A percentile compares a stretch with the other conserved stretches of the same genome.
Conservation (phyloP, 1,140 invertebrate genomes). For the Scaptomyza montana region DNA sequence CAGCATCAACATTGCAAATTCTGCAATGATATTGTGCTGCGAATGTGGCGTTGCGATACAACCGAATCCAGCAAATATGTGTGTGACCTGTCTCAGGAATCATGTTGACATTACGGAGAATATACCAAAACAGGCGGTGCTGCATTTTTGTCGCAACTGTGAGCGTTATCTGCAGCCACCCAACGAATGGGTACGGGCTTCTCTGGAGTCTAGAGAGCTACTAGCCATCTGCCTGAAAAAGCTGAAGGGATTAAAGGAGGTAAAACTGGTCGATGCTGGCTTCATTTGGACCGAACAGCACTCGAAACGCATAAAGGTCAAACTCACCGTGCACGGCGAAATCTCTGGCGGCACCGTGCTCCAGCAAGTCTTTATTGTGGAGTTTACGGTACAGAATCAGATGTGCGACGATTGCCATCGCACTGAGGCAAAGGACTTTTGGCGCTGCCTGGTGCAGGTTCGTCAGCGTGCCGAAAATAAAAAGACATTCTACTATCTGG, state of each 20-base stretch:
- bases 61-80: constrained; percentile 99
- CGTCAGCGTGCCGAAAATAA: constrained; percentile 95
- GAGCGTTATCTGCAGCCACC: constrained; percentile 98
- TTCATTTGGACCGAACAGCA: constrained; percentile 99
- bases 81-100: constrained; percentile 95
- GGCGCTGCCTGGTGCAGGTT: constrained; percentile 95
- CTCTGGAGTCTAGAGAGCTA: constrained; percentile 96
- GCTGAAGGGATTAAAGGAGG: constrained; percentile 95
- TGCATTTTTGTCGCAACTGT: constrained; percentile 96
- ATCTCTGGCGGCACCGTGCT: constrained; percentile 92
- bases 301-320: constrained; percentile 98
- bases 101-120: constrained; percentile 97
- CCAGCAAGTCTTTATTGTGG: constrained; percentile 97
- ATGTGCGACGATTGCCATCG: constrained; percentile 99
- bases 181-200: constrained; percentile 93
- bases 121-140: constrained; percentile 96
- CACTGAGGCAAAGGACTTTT: constrained; percentile 98
- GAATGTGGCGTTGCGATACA: constrained; percentile 92
- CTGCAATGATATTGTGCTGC: constrained; percentile 86
- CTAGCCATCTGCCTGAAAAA: constrained; percentile 96
- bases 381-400: constrained; percentile 95
- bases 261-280: constrained; percentile 96
- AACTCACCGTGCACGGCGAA: constrained; percentile 98
- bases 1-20: constrained; percentile 11
- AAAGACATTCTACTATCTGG: constrained; percentile 99